Evolutionary conservation across 2,113 vertebrate species (phyloP).

Genomic region (Strix uralensis): DNA sequence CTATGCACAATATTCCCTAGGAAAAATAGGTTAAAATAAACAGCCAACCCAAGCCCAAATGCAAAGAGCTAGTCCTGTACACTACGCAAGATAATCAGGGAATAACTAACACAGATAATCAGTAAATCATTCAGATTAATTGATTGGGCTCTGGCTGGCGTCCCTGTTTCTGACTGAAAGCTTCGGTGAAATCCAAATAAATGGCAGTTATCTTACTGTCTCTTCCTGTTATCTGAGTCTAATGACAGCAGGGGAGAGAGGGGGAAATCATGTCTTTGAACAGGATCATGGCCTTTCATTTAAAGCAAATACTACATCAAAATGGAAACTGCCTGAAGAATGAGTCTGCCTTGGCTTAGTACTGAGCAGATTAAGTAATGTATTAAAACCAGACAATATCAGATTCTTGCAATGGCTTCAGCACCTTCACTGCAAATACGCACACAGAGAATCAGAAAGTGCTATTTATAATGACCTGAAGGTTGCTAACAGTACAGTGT

Average conservation of each 20-base stretch:
- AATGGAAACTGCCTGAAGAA: conserved; percentile 33
- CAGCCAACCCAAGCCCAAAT: background rate
- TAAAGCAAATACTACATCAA: conserved; percentile 43
- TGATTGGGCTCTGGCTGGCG: conserved; percentile 74
- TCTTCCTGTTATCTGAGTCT: conserved; percentile 62
- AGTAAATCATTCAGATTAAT: conserved; percentile 79
- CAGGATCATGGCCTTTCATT: conserved; percentile 31
- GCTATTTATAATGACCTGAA: background rate
- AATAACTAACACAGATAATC: conserved; percentile 77
- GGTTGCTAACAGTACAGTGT: background rate
- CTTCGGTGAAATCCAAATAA: conserved; percentile 55
- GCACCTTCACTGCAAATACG: background rate
- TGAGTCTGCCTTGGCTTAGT: background rate
- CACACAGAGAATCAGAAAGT: background rate
- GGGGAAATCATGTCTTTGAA: conserved; percentile 49
- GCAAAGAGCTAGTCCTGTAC: background rate
- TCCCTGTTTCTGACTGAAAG: conserved; percentile 67
- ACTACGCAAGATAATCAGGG: conserved; percentile 55
- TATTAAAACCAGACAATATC: conserved; percentile 17
- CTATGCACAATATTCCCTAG: background rate
- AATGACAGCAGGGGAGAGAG: conserved; percentile 46
- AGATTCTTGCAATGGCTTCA: background rate
- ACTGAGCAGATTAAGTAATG: conserved; percentile 8
- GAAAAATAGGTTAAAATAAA: conserved; percentile 23
- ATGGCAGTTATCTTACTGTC: conserved; percentile 64